A percentile compares a stretch with the other conserved stretches of the same genome.
Evolutionary conservation across 2,888 invertebrate genomes (phyloP).

Genomic region (Campoletis raptor): DNA sequence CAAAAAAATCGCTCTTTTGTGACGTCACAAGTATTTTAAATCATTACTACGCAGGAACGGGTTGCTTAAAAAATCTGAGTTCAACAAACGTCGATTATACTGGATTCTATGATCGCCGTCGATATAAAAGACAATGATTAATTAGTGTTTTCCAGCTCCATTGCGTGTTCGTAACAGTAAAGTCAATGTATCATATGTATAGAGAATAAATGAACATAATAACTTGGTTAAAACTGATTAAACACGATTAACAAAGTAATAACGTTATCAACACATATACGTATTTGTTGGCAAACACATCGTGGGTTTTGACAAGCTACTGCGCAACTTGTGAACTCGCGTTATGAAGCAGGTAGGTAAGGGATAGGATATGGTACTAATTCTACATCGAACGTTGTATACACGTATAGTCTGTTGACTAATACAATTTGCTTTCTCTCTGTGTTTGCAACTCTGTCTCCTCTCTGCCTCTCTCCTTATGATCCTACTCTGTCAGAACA

Average conservation of each 20-base stretch:
- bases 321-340: not conserved
- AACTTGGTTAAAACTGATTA: not conserved
- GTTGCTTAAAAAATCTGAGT: too few relatives aligned
- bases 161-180: not conserved
- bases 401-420: not conserved
- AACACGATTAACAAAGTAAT: not conserved
- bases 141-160: too few relatives aligned
- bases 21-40: too few relatives aligned
- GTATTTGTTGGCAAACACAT: not conserved
- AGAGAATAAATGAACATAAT: not conserved
- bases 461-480: conserved; percentile 5
- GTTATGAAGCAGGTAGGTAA: not conserved
- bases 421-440: not conserved
- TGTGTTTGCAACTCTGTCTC: not conserved
- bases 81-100: too few relatives aligned
- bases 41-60: too few relatives aligned
- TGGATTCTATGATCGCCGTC: too few relatives aligned
- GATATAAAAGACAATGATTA: too few relatives aligned
- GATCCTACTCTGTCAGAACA: not conserved
- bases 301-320: conserved; percentile 16
- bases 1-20: too few relatives aligned
- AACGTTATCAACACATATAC: conserved; percentile 7
- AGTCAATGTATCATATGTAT: not conserved
- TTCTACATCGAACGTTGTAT: conserved; percentile 24
- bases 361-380: conserved; percentile 5